Evolutionary conservation across 2,888 invertebrate species (phyloP), one percentile per base, ranked within the genome.

Genomic region (Junonia oenone): DNA sequence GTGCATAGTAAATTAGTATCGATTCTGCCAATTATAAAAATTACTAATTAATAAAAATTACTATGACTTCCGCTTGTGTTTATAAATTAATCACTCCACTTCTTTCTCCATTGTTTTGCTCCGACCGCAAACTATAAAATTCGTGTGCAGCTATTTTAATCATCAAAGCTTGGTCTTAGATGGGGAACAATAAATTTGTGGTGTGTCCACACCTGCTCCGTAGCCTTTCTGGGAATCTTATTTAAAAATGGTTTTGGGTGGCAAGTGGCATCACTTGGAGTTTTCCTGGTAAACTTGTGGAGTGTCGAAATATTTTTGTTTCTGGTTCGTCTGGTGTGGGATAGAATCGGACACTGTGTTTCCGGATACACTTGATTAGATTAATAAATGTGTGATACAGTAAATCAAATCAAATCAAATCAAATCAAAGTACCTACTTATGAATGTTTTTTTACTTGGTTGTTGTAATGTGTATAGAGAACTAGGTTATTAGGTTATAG

Each of bases 161-260:
- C 69, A 65, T 69, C 71, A 71, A 71, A 71, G 71, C 55, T 45
- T 9, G 38, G 49, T 46, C 35, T 51, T 56, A 58, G 33, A 57
- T 37, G 52, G 49, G 51, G 51, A 66, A 65, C 68, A 67, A 68
- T 68, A 71, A 69, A 67, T 64, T 46, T 49, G 51, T 58, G 53
- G 50, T 58, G 56, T 31, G 63, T 51, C 65, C 50, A 63, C 83
- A 83, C 80, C 83, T 81, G 83, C 66, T 70, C 56, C 53, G 52
- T 58, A 59, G 53, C 54, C 63, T 63, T 81, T 82, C 79, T 66
- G 29, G 55, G 81, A 80, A 79, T 53, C 56, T 61, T 56, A 56
- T 61, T 58, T 51, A 58, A 59, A 58, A 58, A 61, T 26, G 37
- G 43, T 45, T 53, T 59, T 59, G 56, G 57, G 55, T 60, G 55